Evolutionary conservation across 2,113 vertebrate species (phyloP), one percentile per base, ranked within the genome.

Genomic region (Asarcornis scutulata): DNA sequence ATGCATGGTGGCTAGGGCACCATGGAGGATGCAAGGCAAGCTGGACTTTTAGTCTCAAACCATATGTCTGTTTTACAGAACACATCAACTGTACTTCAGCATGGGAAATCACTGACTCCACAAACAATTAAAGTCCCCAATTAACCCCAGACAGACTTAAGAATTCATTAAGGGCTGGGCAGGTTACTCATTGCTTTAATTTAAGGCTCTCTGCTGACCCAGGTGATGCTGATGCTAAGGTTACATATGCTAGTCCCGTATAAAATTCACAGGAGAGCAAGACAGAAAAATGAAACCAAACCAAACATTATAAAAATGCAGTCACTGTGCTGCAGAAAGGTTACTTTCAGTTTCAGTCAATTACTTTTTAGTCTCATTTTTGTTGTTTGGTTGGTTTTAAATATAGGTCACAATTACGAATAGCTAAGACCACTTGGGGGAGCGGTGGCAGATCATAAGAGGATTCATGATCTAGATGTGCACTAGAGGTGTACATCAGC

Each of bases 221-320:
- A 72, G 42, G 69, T 4, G 20, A 26, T 1, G 48, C n/a, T 0
- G 2, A 50, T 6, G 42, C 12, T 17, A 0, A 59, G 4, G n/a
- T 60, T 60, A 36, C 0, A 0, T 15, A 0, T 15, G 34, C 6
- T 27, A 18, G 23, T 29, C 14, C 21, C 2, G 17, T 11, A 23
- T 6, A 20, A 84, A 89, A 68, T 9, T 72, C 29, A 26, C 1
- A 9, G 66, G 59, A 83, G 22, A 23, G 18, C 38, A 66, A 88
- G 23, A 52, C 7, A 9, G 38, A 56, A 83, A 84, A 78, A 3
- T 7, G 3, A 91, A 84, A 11, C 34, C 13, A 90, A 84, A 48
- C 3, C 23, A 89, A 31, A 1, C 2, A 58, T 32, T 12, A 56
- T 0, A 1, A 0, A 1, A 74, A 42, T 32, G 82, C 14, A 68